A percentile compares a stretch with the other conserved stretches of the same genome.
phyloP scores from a whole-genome alignment of 2,113 vertebrate species.

The Triplophysa tibetana region DNA sequence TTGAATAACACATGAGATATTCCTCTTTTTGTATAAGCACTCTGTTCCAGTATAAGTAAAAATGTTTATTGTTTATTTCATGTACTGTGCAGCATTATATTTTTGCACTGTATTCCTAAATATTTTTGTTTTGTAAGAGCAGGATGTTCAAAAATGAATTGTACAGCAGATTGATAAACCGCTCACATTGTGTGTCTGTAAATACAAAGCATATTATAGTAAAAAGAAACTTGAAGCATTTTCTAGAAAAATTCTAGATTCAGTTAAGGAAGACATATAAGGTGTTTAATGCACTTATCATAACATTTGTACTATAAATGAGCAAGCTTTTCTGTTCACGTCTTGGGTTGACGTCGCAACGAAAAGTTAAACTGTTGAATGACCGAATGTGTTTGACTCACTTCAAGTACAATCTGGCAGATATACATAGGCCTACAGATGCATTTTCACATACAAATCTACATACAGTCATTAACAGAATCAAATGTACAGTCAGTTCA shows the following conservation, averaged over 20 bases:
- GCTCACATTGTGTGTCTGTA: background rate
- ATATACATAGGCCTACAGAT: background rate
- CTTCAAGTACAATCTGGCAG: background rate
- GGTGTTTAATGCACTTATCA: no score
- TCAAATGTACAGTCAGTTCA: constrained; percentile 37
- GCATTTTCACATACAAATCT: constrained; percentile 17
- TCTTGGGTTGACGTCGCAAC: no score
- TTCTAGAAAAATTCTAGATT: background rate
- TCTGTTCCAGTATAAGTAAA: no score
- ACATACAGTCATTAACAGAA: constrained; percentile 3
- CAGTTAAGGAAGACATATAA: background rate
- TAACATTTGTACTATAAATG: background rate
- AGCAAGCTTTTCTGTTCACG: background rate
- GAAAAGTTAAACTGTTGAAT: no score
- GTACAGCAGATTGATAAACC: background rate
- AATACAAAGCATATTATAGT: background rate
- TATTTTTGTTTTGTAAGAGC: no score
- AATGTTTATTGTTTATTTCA: no score
- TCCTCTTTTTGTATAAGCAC: no score
- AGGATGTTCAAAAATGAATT: constrained; percentile 1
- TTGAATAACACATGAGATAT: no score
- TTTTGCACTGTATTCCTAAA: no score
- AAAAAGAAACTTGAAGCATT: background rate
- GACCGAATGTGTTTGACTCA: no score
- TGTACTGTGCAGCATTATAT: no score